A percentile compares a stretch with the other conserved stretches of the same genome.
Evolutionary conservation across 2,888 invertebrate genomes (phyloP).

Genomic region (Polyommatus icarus): DNA sequence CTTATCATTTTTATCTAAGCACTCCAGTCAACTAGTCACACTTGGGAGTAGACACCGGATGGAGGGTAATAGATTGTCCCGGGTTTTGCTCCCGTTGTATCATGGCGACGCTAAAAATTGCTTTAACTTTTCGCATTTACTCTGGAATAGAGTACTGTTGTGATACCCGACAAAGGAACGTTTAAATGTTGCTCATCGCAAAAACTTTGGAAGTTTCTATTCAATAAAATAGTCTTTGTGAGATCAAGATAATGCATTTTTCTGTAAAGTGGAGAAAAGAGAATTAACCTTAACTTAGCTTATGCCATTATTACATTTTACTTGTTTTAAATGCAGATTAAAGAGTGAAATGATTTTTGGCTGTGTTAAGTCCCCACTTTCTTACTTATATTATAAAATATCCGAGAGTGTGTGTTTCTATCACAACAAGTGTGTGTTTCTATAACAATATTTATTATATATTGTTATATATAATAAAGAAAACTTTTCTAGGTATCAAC

Average conservation of each 20-base stretch:
- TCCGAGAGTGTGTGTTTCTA: too few relatives aligned
- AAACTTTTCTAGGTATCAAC: too few relatives aligned
- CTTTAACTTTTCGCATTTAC: constrained; percentile 22
- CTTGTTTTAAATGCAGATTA: too few relatives aligned
- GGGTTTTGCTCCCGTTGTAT: constrained; percentile 19
- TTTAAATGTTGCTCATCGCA: background rate
- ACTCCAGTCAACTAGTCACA: constrained; percentile 24
- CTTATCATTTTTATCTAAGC: constrained; percentile 22
- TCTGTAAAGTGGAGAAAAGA: too few relatives aligned
- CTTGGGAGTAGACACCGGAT: constrained; percentile 20
- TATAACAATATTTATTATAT: too few relatives aligned
- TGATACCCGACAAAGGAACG: background rate
- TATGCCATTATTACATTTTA: too few relatives aligned
- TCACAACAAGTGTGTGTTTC: too few relatives aligned
- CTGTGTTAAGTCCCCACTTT: too few relatives aligned
- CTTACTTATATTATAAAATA: too few relatives aligned
- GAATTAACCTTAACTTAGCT: too few relatives aligned
- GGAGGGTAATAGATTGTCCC: constrained; percentile 27
- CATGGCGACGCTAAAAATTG: constrained; percentile 26
- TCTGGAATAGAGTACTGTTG: constrained; percentile 2
- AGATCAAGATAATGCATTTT: background rate
- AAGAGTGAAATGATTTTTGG: too few relatives aligned
- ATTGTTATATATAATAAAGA: too few relatives aligned
- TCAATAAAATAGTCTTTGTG: background rate
- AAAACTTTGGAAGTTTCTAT: background rate